These are phyloP conservation scores for Colinus virginianus DNA, from an alignment of 2,113 vertebrate species.

Conservation along the genomic window DNA sequence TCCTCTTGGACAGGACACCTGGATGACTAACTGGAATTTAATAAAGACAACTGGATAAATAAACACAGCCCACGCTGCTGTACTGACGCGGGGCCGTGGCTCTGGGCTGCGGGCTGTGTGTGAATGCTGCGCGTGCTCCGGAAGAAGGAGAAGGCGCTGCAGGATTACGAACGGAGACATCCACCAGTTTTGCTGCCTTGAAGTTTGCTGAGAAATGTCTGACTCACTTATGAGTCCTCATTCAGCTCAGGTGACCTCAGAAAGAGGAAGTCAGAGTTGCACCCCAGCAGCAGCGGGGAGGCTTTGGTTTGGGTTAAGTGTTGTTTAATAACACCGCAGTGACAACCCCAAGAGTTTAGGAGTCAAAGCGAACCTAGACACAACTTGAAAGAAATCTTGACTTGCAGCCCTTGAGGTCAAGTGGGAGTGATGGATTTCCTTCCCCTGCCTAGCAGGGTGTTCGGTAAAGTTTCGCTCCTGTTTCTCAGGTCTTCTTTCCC, in stretches of 20 bases:
- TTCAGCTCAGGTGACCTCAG: neutral
- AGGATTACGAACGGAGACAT: neutral
- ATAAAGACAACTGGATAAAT: neutral
- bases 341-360: neutral
- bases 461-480: neutral
- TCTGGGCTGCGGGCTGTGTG: neutral
- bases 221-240: neutral
- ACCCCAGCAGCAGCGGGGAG: neutral
- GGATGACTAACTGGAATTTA: conserved; percentile 23
- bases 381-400: neutral
- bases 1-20: conserved; percentile 39
- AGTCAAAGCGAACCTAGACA: neutral
- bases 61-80: neutral
- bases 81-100: neutral
- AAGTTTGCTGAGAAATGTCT: neutral
- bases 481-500: neutral
- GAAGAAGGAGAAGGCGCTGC: neutral
- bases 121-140: fast-evolving
- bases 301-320: neutral
- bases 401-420: neutral
- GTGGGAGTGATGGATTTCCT: neutral
- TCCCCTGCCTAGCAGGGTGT: neutral
- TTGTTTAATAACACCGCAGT: neutral
- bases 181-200: neutral
- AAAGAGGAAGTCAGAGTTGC: neutral